These are phyloP conservation scores for Apaloderma vittatum DNA, from an alignment of 2,113 vertebrate species.

Conservation along the genomic window DNA sequence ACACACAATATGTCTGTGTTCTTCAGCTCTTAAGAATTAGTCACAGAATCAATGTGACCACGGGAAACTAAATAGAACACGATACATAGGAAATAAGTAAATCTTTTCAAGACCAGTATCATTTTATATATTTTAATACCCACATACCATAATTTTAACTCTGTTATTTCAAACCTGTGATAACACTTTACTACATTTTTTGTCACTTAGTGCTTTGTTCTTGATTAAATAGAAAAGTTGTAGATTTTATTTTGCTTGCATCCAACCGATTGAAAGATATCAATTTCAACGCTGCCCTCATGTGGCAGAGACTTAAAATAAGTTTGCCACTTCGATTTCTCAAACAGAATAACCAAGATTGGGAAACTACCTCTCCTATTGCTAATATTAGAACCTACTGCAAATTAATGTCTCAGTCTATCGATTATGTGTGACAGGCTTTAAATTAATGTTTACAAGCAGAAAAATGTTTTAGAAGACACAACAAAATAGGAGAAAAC, in stretches of 20 bases:
- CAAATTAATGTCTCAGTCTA: not conserved
- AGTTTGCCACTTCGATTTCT: not conserved
- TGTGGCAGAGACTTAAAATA: not conserved
- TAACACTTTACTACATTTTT: not conserved
- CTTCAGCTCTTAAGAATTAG: not conserved
- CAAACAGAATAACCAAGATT: not conserved
- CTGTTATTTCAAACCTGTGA: not conserved
- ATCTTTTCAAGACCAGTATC: not conserved
- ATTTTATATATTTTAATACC: not conserved
- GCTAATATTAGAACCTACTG: not conserved
- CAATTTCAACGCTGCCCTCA: conserved; percentile 52
- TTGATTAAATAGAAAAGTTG: not conserved
- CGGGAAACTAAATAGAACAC: not conserved
- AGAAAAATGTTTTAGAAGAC: not conserved
- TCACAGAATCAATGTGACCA: not conserved
- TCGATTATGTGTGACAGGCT: not conserved
- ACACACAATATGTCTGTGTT: not conserved
- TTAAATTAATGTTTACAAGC: not conserved
- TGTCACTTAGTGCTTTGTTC: not conserved
- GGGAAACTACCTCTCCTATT: not conserved
- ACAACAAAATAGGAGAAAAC: not conserved
- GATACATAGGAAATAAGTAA: not conserved
- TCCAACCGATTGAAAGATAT: not conserved
- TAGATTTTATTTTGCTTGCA: not conserved
- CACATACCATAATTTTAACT: not conserved